Evolutionary conservation across 2,797 vertebrate genomes (phyloP).

Genomic region (Rallus crepitans): DNA sequence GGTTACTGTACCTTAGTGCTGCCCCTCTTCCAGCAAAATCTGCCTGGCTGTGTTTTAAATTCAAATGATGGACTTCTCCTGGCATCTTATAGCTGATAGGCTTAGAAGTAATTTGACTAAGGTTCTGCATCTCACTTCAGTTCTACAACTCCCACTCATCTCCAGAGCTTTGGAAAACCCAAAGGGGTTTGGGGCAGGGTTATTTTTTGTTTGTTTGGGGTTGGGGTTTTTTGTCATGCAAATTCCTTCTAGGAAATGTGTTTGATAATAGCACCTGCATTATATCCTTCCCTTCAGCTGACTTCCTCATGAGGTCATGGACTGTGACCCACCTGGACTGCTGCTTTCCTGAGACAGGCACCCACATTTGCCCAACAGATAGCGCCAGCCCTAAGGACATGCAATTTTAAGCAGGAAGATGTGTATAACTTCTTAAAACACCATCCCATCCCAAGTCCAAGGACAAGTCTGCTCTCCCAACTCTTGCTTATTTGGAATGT

Average conservation of each 20-base stretch:
- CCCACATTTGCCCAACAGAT: not conserved
- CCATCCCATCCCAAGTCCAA: not conserved
- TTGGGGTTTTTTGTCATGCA: not conserved
- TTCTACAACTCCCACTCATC: not conserved
- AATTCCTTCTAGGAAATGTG: not conserved
- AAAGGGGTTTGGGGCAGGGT: no score
- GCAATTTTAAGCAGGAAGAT: not conserved
- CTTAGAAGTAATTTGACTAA: not conserved
- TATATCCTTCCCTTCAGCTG: not conserved
- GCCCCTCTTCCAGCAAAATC: not conserved
- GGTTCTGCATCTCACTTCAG: not conserved
- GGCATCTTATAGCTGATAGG: not conserved
- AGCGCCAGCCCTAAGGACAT: not conserved
- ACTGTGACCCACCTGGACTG: not conserved
- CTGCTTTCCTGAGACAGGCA: not conserved
- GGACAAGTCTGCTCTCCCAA: not conserved
- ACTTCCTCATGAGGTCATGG: not conserved
- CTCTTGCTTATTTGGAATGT: not conserved
- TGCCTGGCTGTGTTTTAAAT: not conserved
- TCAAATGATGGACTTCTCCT: constrained; percentile 2
- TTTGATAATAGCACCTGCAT: not conserved
- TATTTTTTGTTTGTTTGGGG: no score
- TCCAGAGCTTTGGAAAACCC: not conserved
- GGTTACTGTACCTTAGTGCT: not conserved
- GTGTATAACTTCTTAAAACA: not conserved